These are phyloP conservation scores for Lasioglossum marginatum DNA, from an alignment of 2,888 invertebrate species.

Conservation along the genomic window DNA sequence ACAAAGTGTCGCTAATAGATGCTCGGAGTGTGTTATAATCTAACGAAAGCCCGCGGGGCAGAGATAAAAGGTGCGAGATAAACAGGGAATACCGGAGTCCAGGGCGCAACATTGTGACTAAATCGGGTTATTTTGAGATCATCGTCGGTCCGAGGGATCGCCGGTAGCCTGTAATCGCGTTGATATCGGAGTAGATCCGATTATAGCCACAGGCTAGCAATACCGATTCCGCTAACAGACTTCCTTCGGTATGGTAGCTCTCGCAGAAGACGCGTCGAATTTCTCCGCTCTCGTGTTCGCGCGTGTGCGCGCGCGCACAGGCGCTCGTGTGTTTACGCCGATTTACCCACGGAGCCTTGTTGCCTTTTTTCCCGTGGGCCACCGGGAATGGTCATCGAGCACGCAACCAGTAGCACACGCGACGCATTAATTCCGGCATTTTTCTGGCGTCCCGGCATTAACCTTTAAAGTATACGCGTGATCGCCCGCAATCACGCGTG, in stretches of 20 bases:
- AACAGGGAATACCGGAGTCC: not conserved
- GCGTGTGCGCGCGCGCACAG: not conserved
- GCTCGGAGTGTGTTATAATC: not conserved
- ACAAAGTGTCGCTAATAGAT: not conserved
- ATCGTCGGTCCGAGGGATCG: not conserved
- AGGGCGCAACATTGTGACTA: constrained; percentile 14
- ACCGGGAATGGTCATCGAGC: constrained; percentile 69
- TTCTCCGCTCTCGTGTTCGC: constrained; percentile 61
- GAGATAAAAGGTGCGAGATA: not conserved
- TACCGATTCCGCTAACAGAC: constrained; percentile 49
- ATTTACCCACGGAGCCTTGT: constrained; percentile 40
- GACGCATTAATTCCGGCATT: constrained; percentile 74
- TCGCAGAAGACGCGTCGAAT: constrained; percentile 50
- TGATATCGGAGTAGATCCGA: constrained; percentile 48
- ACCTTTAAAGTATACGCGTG: constrained; percentile 70
- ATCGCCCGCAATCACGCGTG: constrained; percentile 69
- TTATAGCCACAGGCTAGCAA: constrained; percentile 39
- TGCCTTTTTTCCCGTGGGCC: constrained; percentile 51
- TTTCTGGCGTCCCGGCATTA: constrained; percentile 69
- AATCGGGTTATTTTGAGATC: constrained; percentile 1
- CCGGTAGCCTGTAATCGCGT: constrained; percentile 44
- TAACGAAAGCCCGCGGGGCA: not conserved
- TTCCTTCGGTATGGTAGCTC: constrained; percentile 24
- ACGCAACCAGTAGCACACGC: constrained; percentile 76
- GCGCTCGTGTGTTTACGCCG: constrained; percentile 25